Percentiles rank a stretch among this genome's conserved stretches.
phyloP scores from a whole-genome alignment of 2,888 invertebrate genomes.

The Parnassius smintheus region DNA sequence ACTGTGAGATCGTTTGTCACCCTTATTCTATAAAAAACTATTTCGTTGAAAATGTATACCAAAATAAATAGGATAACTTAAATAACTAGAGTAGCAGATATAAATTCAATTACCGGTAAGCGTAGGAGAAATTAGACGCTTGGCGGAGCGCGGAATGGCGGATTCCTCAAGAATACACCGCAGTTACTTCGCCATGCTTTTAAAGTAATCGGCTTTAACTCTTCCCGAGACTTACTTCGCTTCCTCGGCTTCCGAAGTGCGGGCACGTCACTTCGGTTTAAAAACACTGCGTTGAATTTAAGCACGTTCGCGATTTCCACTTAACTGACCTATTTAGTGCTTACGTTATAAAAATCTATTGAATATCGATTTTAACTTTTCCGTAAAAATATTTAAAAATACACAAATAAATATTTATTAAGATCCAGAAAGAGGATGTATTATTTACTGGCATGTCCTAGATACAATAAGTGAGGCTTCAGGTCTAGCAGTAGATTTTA shows the following conservation, averaged over 20 bases:
- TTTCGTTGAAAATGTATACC: too few relatives aligned
- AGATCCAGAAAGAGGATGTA: too few relatives aligned
- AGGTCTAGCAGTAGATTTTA: too few relatives aligned
- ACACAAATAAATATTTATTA: too few relatives aligned
- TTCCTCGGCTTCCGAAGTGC: constrained; percentile 32
- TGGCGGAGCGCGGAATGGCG: constrained; percentile 38
- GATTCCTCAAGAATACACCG: constrained; percentile 39
- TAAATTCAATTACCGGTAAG: constrained; percentile 42
- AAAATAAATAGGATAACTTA: too few relatives aligned
- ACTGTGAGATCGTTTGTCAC: too few relatives aligned
- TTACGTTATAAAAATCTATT: neutral
- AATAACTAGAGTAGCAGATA: constrained; percentile 30
- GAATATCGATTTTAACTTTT: too few relatives aligned
- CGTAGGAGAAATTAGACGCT: constrained; percentile 37
- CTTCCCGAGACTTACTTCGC: constrained; percentile 33
- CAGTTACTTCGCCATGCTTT: constrained; percentile 52
- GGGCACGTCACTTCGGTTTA: constrained; percentile 33
- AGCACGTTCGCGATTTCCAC: constrained; percentile 1
- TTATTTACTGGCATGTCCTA: too few relatives aligned
- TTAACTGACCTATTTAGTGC: constrained; percentile 12
- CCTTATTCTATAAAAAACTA: too few relatives aligned
- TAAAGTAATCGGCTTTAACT: constrained; percentile 67
- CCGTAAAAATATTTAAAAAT: too few relatives aligned
- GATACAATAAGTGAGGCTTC: too few relatives aligned
- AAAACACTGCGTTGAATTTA: constrained; percentile 30